Conservation (phyloP, 2,888 invertebrate genomes). For the Blera fallax region DNA sequence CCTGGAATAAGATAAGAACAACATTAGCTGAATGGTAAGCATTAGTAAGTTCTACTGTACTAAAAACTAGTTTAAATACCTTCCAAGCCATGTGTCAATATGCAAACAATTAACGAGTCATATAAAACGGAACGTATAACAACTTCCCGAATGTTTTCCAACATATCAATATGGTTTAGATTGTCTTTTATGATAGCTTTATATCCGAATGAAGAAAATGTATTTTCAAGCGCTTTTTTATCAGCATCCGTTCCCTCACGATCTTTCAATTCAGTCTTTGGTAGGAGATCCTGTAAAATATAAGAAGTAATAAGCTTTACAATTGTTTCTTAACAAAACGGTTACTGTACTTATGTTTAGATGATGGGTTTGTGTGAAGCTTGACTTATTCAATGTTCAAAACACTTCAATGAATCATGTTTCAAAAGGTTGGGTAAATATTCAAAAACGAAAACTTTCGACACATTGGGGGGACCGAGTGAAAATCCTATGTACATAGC, state of each 20-base stretch:
- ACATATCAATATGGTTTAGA: constrained; percentile 76
- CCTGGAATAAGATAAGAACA: too few species aligned
- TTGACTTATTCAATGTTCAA: too few species aligned
- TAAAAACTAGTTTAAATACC: constrained; percentile 69
- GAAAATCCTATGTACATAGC: too few species aligned
- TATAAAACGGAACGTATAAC: constrained; percentile 75
- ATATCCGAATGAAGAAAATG: constrained; percentile 78
- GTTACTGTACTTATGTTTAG: too few species aligned
- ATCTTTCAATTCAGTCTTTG: constrained; percentile 64
- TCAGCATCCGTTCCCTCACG: constrained; percentile 79
- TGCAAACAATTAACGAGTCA: constrained; percentile 80
- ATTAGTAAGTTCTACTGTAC: neutral
- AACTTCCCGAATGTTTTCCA: constrained; percentile 75
- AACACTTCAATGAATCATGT: too few species aligned
- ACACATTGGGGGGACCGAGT: too few species aligned
- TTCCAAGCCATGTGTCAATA: constrained; percentile 80
- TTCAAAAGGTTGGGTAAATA: too few species aligned
- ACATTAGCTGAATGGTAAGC: too few species aligned
- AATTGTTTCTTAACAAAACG: too few species aligned
- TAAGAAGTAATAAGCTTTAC: too few species aligned
- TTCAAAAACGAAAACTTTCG: too few species aligned
- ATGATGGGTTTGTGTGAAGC: too few species aligned
- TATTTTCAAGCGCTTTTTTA: constrained; percentile 73
- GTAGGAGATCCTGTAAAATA: constrained; percentile 74
- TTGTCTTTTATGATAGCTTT: constrained; percentile 74